Evolutionary conservation across 1,140 invertebrate genomes (phyloP), one percentile per base, ranked within the genome.

Genomic region (Sinella curviseta): DNA sequence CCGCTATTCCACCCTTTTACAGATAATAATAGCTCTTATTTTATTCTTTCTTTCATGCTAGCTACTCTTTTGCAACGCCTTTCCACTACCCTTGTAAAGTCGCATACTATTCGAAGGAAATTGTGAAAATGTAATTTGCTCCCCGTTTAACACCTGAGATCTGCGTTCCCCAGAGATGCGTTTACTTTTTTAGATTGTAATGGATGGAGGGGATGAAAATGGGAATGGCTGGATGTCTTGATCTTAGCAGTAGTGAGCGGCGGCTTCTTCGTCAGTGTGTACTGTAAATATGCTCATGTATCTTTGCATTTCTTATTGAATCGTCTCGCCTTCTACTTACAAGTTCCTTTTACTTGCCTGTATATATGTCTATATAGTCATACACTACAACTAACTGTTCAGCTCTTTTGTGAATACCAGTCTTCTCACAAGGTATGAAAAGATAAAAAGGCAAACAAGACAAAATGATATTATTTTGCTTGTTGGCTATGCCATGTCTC

Each of bases 61-160:
- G 8, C 8, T 48, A 20, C 20, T 20, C 8, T 48, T 48, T 48
- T 20, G 39, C 39, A 48, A 48, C n/a, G n/a, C 8, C 39, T 48
- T 20, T 20, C 8, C 20, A 48, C 8, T 48, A 48, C 39, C 39
- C 39, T 39, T 16, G 2, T 48, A 34, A 70, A 30, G 31, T 16
- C 39, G 74, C 39, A 48, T 75, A 34, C 39, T 36, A 20, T 48
- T 35, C 30, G 33, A 48, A 54, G 79, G 77, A 78, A 82, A 82
- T 82, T 82, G 81, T 82, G 77, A 78, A 82, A 79, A 80, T 78
- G 81, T 82, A 82, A 82, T 82, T 82, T 82, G 81, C 48, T 79
- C 70, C 76, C 31, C 30, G 78, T 74, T 82, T 80, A 82, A 78
- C 81, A 82, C 81, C 81, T 82, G 81, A 80, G 81, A 82, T 82